These are phyloP conservation scores for Pteronura brasiliensis DNA, from an alignment of 2,113 vertebrate species.

Conservation along the genomic window DNA sequence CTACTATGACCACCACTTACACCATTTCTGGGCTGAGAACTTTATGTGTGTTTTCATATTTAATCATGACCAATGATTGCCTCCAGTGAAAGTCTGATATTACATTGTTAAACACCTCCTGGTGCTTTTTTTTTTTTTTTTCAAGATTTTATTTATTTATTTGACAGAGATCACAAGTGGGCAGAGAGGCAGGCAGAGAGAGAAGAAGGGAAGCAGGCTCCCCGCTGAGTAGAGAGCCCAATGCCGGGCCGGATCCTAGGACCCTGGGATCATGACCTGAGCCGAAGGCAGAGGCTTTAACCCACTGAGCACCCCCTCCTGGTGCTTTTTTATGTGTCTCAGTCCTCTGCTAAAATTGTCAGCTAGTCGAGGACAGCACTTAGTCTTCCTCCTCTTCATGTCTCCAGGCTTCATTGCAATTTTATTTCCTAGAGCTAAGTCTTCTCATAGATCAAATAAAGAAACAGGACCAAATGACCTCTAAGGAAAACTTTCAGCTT, in stretches of 20 bases:
- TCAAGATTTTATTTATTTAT: too few species aligned
- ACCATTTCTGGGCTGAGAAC: background rate
- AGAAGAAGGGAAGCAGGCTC: too few species aligned
- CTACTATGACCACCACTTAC: background rate
- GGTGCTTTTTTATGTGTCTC: background rate
- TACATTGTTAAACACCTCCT: background rate
- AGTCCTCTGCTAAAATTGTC: background rate
- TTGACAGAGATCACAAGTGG: too few species aligned
- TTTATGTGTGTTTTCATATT: background rate
- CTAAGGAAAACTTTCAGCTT: background rate
- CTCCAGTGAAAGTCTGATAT: background rate
- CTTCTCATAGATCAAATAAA: conserved; percentile 18
- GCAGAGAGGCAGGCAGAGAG: too few species aligned
- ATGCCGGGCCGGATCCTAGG: too few species aligned
- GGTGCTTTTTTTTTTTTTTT: background rate
- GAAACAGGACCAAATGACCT: background rate
- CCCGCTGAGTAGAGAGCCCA: too few species aligned
- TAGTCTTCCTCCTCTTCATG: background rate
- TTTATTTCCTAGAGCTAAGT: conserved; percentile 27
- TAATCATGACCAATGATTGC: background rate
- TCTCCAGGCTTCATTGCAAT: background rate
- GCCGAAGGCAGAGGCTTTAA: too few species aligned
- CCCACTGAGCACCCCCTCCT: background rate
- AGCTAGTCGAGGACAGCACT: background rate
- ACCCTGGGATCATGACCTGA: too few species aligned